phyloP scores from a whole-genome alignment of 2,888 invertebrate genomes.

The Xestobium rufovillosum region DNA sequence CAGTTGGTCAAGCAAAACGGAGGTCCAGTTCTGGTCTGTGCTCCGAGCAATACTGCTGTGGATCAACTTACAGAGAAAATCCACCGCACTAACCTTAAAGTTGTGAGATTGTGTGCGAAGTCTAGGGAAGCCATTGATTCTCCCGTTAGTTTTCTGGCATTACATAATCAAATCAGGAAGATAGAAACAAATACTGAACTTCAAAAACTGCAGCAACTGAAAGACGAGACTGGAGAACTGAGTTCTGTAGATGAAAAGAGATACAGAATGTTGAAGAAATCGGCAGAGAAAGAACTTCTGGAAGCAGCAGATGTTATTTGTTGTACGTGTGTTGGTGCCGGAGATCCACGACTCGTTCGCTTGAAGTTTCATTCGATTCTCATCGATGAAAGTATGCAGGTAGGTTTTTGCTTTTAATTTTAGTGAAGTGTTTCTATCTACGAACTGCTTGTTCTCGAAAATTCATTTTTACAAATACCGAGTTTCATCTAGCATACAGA shows the following conservation, averaged over 20 bases:
- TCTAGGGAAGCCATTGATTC: conserved; percentile 97
- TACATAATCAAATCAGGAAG: conserved; percentile 95
- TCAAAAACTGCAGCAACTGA: conserved; percentile 89
- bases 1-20: conserved; percentile 93
- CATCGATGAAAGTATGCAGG: conserved; percentile 88
- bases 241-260: conserved; percentile 93
- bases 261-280: conserved; percentile 82
- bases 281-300: conserved; percentile 81
- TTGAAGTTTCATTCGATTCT: conserved; percentile 94
- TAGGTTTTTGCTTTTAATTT: conserved; percentile 16
- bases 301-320: conserved; percentile 98
- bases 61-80: conserved; percentile 99
- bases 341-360: conserved; percentile 86
- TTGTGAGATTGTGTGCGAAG: conserved; percentile 91
- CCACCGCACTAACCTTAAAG: conserved; percentile 89
- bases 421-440: conserved; percentile 4
- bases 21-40: conserved; percentile 94
- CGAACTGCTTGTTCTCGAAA: too few relatives aligned
- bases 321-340: conserved; percentile 98
- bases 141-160: conserved; percentile 89
- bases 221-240: conserved; percentile 97
- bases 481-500: too few relatives aligned
- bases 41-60: conserved; percentile 98
- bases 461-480: too few relatives aligned
- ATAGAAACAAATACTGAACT: conserved; percentile 90